phyloP scores from a whole-genome alignment of 2,113 vertebrate genomes.

The Callipepla squamata region DNA sequence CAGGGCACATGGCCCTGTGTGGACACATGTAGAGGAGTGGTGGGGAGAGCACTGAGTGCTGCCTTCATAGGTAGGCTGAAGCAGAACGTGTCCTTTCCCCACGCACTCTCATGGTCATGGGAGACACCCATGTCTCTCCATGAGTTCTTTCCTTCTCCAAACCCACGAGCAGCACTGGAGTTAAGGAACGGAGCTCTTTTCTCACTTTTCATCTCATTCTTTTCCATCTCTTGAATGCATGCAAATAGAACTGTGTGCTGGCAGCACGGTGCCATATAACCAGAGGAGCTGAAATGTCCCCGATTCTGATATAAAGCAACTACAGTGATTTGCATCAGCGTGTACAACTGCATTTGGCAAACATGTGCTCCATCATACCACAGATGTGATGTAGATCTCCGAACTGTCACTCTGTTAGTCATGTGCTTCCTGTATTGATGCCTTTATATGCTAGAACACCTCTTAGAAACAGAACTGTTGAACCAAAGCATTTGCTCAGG shows the following conservation, averaged over 20 bases:
- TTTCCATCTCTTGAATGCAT: not conserved
- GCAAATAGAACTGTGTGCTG: not conserved
- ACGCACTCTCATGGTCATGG: not conserved
- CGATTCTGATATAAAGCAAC: not conserved
- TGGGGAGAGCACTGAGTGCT: not conserved
- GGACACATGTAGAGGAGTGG: not conserved
- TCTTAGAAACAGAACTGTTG: not conserved
- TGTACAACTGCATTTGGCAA: not conserved
- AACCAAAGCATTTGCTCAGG: not conserved
- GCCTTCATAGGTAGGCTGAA: not conserved
- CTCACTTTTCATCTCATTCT: not conserved
- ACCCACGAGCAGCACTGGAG: not conserved
- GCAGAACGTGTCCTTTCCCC: not conserved
- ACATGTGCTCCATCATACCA: not conserved
- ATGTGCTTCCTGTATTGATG: not conserved
- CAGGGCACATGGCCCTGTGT: not conserved
- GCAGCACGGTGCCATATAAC: not conserved
- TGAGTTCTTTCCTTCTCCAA: not conserved
- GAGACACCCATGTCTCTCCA: not conserved
- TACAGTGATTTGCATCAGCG: not conserved
- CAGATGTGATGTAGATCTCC: not conserved
- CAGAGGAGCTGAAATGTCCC: not conserved
- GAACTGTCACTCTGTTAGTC: not conserved
- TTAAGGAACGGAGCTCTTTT: not conserved
- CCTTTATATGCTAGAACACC: not conserved